Conservation (phyloP, 2,888 invertebrate genomes). For the Schizotus pectinicornis region DNA sequence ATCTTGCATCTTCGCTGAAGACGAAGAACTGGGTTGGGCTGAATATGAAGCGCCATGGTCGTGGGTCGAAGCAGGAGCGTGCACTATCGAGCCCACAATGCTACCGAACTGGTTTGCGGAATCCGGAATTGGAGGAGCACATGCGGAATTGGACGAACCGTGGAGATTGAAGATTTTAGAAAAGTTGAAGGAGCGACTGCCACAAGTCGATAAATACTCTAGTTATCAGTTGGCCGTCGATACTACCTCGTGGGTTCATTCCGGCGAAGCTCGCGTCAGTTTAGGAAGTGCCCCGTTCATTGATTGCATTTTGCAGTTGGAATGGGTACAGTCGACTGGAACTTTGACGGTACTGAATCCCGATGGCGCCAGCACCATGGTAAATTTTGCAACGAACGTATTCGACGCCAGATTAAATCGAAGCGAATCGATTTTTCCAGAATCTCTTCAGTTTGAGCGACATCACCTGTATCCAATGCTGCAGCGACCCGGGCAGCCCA, state of each 20-base stretch:
- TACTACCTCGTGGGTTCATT: constrained; percentile 85
- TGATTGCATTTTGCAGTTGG: constrained; percentile 80
- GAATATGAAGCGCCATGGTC: constrained; percentile 83
- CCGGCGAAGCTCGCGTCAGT: constrained; percentile 73
- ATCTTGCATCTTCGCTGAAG: constrained; percentile 81
- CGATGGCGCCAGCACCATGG: constrained; percentile 78
- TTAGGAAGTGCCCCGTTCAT: constrained; percentile 62
- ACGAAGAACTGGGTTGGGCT: constrained; percentile 80
- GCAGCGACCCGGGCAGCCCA: constrained; percentile 82
- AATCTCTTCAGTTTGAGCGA: constrained; percentile 76
- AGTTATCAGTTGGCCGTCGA: constrained; percentile 81
- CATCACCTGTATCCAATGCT: constrained; percentile 76
- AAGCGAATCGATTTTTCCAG: constrained; percentile 52
- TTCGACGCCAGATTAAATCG: background rate
- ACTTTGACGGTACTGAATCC: constrained; percentile 75
- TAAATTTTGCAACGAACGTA: no score
- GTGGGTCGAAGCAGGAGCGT: constrained; percentile 73
- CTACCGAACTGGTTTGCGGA: constrained; percentile 76
- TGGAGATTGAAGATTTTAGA: constrained; percentile 80
- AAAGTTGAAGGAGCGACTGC: constrained; percentile 66
- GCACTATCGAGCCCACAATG: constrained; percentile 72
- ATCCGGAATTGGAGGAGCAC: constrained; percentile 44
- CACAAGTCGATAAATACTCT: constrained; percentile 43
- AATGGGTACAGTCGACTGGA: constrained; percentile 75
- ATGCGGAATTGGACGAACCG: constrained; percentile 71